Percentiles rank a stretch among this genome's conserved stretches.
phyloP scores from a whole-genome alignment of 2,113 vertebrate species.

The Centropus bengalensis region DNA sequence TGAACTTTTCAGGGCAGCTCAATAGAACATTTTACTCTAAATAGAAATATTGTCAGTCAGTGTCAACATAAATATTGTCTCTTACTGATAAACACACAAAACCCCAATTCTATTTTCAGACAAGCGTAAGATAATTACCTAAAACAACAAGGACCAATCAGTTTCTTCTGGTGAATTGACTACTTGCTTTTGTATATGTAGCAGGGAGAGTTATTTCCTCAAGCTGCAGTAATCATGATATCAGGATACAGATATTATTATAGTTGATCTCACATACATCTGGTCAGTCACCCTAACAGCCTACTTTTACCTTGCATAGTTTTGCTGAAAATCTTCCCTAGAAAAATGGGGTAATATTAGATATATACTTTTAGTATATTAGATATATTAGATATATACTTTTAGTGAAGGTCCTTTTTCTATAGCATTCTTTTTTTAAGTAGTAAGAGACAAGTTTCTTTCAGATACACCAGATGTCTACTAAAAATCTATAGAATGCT shows the following conservation, averaged over 20 bases:
- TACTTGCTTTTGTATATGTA: not conserved
- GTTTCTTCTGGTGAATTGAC: not conserved
- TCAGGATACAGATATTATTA: not conserved
- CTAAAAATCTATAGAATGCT: not conserved
- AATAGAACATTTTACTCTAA: slow-evolving; percentile 59
- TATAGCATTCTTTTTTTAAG: not conserved
- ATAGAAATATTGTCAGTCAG: slow-evolving; percentile 67
- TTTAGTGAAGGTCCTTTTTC: not conserved
- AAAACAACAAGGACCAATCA: not conserved
- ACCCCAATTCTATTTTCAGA: not conserved
- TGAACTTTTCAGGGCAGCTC: slow-evolving; percentile 63
- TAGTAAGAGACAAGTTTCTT: not conserved
- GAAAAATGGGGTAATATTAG: not conserved
- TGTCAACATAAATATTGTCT: slow-evolving; percentile 19
- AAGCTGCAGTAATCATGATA: not conserved
- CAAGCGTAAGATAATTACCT: not conserved
- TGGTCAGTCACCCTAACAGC: not conserved
- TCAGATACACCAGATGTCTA: not conserved
- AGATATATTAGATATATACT: not conserved
- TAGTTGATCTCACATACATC: not conserved
- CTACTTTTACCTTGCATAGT: not conserved
- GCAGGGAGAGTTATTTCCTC: not conserved
- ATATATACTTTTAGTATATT: not conserved
- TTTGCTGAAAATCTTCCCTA: not conserved
- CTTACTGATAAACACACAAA: not conserved